Percentiles rank a stretch among this genome's conserved stretches.
Conservation (phyloP, 2,113 vertebrate genomes). For the Phodopus roborovskii region DNA sequence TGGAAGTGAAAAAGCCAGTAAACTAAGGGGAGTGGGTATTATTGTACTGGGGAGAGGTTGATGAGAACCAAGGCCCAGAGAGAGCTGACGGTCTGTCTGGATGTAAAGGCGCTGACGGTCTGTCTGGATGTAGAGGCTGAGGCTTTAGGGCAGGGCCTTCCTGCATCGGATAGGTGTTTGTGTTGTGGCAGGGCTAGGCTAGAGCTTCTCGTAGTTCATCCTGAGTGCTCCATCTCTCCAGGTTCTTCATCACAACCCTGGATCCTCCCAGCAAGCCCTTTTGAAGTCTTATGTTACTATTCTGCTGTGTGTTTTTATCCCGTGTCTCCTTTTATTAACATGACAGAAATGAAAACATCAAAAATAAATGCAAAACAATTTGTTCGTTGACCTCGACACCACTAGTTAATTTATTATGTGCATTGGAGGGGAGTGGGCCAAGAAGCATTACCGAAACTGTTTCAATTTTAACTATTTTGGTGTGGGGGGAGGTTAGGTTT, state of each 20-base stretch:
- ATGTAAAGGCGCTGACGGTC: neutral
- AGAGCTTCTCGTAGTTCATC: neutral
- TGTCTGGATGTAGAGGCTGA: neutral
- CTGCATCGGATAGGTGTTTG: neutral
- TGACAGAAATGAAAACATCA: conserved; percentile 9
- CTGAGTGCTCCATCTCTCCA: neutral
- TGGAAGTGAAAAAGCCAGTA: neutral
- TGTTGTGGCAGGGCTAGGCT: neutral
- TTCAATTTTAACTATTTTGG: neutral
- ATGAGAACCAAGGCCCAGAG: too few relatives aligned
- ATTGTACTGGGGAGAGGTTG: neutral
- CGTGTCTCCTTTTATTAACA: neutral
- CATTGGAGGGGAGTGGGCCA: neutral
- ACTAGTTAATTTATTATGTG: neutral
- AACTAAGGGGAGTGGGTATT: neutral
- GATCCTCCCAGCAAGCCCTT: too few relatives aligned
- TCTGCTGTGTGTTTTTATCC: neutral
- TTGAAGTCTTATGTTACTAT: neutral
- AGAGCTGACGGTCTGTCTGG: neutral
- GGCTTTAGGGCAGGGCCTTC: neutral
- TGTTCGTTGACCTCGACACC: neutral
- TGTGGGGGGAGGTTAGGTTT: neutral
- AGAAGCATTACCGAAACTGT: neutral
- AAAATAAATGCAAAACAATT: neutral
- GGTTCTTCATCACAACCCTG: neutral